Evolutionary conservation across 1,140 invertebrate species (phyloP), one percentile per base, ranked within the genome.

Genomic region (Ceratina calcarata): DNA sequence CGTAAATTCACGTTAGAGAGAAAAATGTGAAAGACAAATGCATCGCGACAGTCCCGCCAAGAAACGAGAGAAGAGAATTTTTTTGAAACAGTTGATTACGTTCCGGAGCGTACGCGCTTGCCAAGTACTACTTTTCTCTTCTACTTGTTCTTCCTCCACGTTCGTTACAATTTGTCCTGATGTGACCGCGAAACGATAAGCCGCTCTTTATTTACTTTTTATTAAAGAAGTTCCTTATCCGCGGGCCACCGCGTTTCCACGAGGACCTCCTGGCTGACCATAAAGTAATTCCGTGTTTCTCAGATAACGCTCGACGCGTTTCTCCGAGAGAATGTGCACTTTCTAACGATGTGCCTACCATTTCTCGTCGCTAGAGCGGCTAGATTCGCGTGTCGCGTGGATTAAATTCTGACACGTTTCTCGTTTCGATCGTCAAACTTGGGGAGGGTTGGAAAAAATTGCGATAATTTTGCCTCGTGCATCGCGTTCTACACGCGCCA

Each of bases 371-470:
- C 13, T 12, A 64, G 32, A 75, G 62, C 18, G 53, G 37, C 58
- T 76, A 32, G 62, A 75, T 75, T 75, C 72, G 62, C 72, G 62
- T 75, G 72, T 65, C 45, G n/a, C 55, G 61, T 49, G 22, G 53
- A 76, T 67, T 66, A 76, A 67, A 60, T 75, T 75, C 64, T 62
- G 62, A 76, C 73, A 67, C 53, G 64, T 32, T 75, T 58, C 32
- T 20, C 53, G 32, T 75, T 76, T 49, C 64, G 61, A 58, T 75
- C 62, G 62, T 24, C 16, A 18, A 8, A 37, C 8, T 18, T 18
- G 3, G 15, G 3, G 13, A 4, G 13, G 13, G 12, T 24, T 57
- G 49, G 62, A 65, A 65, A 55, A 13, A 51, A 27, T 74, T 22
- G 58, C 49, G 13, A 74, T 27, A 20, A 65, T 65, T 74, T 32